A percentile compares a stretch with the other conserved stretches of the same genome.
These are phyloP conservation scores for Gonocerus acuteangulatus DNA, from an alignment of 2,888 invertebrate species.

Conservation along the genomic window DNA sequence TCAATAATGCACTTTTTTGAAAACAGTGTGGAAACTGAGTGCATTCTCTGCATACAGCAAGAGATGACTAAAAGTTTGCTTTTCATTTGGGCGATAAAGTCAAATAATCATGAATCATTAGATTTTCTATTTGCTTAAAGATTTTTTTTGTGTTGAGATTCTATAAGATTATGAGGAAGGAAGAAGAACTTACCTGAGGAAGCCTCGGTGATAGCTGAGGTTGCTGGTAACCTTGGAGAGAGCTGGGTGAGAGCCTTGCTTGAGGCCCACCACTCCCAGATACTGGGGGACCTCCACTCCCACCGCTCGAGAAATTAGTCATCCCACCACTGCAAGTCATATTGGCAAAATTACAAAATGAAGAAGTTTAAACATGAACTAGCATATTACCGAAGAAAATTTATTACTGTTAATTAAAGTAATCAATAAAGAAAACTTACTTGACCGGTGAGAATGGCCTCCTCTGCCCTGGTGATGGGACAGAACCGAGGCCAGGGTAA, in stretches of 20 bases:
- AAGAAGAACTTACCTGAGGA: slow-evolving; percentile 43
- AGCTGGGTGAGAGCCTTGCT: slow-evolving; percentile 52
- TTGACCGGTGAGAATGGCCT: slow-evolving; percentile 45
- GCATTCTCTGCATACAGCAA: too few species aligned
- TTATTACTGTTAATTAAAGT: too few species aligned
- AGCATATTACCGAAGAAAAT: too few species aligned
- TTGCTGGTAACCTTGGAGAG: slow-evolving; percentile 49
- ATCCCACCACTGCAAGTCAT: slow-evolving; percentile 33
- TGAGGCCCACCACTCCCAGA: slow-evolving; percentile 39
- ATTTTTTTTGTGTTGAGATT: too few species aligned
- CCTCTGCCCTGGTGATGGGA: slow-evolving; percentile 41
- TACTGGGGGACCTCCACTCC: slow-evolving; percentile 28
- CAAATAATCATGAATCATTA: too few species aligned
- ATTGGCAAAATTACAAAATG: neutral
- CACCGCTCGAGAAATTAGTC: slow-evolving; percentile 31
- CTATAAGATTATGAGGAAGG: too few species aligned
- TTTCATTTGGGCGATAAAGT: too few species aligned
- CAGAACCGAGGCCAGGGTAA: slow-evolving; percentile 41
- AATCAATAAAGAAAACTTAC: slow-evolving; percentile 34
- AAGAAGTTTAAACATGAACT: neutral
- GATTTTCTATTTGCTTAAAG: too few species aligned
- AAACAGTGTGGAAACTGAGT: too few species aligned
- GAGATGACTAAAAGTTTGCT: too few species aligned
- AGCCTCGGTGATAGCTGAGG: slow-evolving; percentile 50
- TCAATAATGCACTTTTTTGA: too few species aligned